Evolutionary conservation across 2,797 vertebrate species (phyloP).

Genomic region (Tauraco hartlaubi): DNA sequence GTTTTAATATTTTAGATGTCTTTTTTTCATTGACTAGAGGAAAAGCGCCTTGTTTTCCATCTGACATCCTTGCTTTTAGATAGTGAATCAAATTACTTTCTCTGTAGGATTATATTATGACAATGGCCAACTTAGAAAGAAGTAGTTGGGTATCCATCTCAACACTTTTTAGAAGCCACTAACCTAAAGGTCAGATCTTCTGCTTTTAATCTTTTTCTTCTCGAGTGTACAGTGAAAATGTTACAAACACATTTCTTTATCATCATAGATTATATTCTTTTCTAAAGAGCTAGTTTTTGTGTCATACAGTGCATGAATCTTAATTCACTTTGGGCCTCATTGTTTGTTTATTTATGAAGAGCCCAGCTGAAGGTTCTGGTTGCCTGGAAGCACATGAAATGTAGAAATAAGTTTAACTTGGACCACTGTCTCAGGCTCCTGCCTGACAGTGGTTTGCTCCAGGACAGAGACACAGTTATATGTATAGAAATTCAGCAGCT

Average conservation of each 20-base stretch:
- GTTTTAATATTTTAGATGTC: neutral
- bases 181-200: neutral
- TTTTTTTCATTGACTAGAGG: neutral
- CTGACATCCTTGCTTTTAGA: neutral
- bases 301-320: neutral
- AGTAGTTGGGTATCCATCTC: neutral
- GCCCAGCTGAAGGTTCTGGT: neutral
- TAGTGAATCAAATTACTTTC: neutral
- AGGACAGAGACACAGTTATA: neutral
- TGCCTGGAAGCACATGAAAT: neutral
- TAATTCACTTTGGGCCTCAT: neutral
- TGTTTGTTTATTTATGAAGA: neutral
- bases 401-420: neutral
- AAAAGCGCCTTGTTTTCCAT: neutral
- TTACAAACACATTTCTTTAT: neutral
- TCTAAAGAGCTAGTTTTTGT: neutral
- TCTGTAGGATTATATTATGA: neutral
- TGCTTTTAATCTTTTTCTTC: neutral
- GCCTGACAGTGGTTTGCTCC: neutral
- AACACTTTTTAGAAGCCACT: neutral
- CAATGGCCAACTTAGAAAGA: neutral
- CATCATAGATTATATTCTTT: neutral
- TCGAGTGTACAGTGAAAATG: neutral
- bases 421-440: neutral
- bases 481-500: neutral